phyloP scores from a whole-genome alignment of 1,140 invertebrate species.

The Eupristina koningsbergeri region DNA sequence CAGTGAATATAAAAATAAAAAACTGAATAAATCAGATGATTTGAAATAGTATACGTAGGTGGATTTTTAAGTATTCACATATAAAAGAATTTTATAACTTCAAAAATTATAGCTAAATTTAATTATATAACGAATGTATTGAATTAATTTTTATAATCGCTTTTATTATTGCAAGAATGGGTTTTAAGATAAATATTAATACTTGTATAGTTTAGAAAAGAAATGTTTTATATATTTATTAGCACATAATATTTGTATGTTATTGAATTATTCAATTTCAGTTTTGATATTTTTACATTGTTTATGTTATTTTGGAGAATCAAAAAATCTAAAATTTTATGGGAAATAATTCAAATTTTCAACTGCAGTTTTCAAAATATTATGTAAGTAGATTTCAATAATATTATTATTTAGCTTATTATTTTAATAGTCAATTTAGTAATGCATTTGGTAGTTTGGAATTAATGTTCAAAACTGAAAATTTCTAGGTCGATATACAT shows the following conservation, averaged over 20 bases:
- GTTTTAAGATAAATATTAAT: neutral
- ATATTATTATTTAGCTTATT: neutral
- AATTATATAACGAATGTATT: neutral
- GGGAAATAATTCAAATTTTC: neutral
- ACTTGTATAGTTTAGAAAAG: too few relatives aligned
- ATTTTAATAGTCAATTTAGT: neutral
- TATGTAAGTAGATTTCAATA: neutral
- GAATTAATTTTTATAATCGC: neutral
- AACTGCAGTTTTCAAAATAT: neutral
- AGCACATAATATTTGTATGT: neutral
- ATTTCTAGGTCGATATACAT: neutral
- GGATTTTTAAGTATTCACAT: neutral
- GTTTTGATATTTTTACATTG: too few relatives aligned
- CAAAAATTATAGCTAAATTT: neutral
- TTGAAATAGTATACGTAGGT: neutral
- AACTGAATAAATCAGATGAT: neutral
- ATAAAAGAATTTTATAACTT: neutral
- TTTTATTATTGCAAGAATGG: neutral
- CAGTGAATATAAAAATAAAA: neutral
- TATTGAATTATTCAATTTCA: neutral
- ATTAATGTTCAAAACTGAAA: neutral
- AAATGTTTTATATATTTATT: neutral
- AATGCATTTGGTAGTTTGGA: neutral
- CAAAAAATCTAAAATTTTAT: too few relatives aligned
- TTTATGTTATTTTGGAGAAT: too few relatives aligned